phyloP scores from a whole-genome alignment of 2,888 invertebrate species.

The Gortyna flavago region DNA sequence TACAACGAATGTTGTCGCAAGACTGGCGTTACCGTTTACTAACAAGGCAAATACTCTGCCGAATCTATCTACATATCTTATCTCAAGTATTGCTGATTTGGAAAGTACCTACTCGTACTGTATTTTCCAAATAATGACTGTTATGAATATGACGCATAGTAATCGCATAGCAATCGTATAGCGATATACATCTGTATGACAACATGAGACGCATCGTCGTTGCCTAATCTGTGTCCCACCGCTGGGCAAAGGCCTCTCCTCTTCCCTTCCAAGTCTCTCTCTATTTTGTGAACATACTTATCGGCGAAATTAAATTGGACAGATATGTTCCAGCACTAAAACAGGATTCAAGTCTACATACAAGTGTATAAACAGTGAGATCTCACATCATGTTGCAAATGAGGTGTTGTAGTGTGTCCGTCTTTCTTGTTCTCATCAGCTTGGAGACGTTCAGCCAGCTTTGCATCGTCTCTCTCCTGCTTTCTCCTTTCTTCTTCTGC shows the following conservation, averaged over 20 bases:
- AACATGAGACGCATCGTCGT: not conserved
- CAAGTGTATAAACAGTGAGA: not conserved
- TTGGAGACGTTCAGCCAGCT: conserved; percentile 83
- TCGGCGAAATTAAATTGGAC: not conserved
- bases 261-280: not conserved
- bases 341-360: not conserved
- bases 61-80: conserved; percentile 39
- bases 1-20: conserved; percentile 2
- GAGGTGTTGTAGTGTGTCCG: conserved; percentile 75
- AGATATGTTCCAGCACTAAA: not conserved
- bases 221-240: not conserved
- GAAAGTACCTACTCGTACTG: not conserved
- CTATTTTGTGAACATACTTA: not conserved
- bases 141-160: conserved; percentile 35
- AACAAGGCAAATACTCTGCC: not conserved
- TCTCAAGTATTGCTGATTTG: conserved; percentile 38
- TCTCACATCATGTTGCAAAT: conserved; percentile 79
- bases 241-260: not conserved
- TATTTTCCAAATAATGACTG: conserved; percentile 39
- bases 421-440: conserved; percentile 85
- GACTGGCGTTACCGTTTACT: conserved; percentile 13
- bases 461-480: conserved; percentile 87
- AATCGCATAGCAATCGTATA: not conserved
- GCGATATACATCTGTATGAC: not conserved
- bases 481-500: conserved; percentile 84